Conservation (phyloP, 2,113 vertebrate genomes). For the Tychaedon coryphoeus region DNA sequence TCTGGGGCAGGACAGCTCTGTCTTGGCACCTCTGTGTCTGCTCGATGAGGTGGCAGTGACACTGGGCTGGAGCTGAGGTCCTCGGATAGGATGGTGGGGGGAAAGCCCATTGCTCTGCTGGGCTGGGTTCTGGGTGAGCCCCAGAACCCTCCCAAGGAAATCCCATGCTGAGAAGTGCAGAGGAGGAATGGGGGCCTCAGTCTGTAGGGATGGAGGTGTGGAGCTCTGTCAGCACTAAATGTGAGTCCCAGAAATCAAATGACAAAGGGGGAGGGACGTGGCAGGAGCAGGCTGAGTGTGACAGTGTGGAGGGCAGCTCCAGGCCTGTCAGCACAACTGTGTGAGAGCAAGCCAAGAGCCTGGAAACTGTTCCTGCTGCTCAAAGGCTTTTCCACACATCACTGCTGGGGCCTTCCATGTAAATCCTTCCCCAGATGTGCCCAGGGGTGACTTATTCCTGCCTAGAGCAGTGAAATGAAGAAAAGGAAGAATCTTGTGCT, state of each 20-base stretch:
- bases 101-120: not conserved
- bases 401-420: not conserved
- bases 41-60: not conserved
- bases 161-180: rapidly evolving
- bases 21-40: not conserved
- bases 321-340: slow-evolving; percentile 44
- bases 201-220: not conserved
- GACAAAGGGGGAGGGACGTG: slow-evolving; percentile 22
- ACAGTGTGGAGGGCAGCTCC: slow-evolving; percentile 45
- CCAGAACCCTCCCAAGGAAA: not conserved
- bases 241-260: slow-evolving; percentile 25
- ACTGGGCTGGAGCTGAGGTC: not conserved
- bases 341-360: slow-evolving; percentile 36
- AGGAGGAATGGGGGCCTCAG: not conserved
- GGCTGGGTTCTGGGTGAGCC: not conserved
- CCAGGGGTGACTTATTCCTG: slow-evolving; percentile 23
- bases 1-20: not conserved
- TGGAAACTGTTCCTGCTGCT: slow-evolving; percentile 39
- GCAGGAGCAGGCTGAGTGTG: slow-evolving; percentile 25
- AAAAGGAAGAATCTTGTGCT: not conserved
- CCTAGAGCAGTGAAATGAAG: not conserved
- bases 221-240: slow-evolving; percentile 7
- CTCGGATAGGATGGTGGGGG: not conserved
- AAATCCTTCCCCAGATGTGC: slow-evolving; percentile 48
- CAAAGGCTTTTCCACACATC: slow-evolving; percentile 27